Evolutionary conservation across 2,797 vertebrate genomes (phyloP).

Genomic region (Caiman crocodilus): DNA sequence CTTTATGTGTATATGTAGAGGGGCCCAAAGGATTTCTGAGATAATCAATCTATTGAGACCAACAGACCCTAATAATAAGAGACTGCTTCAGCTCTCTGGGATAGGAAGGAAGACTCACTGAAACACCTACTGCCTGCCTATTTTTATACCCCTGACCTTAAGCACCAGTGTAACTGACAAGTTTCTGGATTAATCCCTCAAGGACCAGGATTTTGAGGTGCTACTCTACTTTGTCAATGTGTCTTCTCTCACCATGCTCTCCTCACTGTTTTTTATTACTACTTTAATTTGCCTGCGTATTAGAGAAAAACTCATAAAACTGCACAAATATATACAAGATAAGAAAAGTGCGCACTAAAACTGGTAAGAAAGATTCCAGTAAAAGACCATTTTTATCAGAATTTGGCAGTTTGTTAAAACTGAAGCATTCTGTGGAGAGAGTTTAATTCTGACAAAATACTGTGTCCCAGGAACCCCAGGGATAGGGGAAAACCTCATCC

Average conservation of each 20-base stretch:
- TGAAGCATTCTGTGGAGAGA: background rate
- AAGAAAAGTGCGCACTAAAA: background rate
- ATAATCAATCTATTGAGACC: background rate
- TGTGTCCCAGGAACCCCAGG: too few species aligned
- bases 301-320: background rate
- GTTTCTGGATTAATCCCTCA: background rate
- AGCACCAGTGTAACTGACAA: background rate
- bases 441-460: background rate
- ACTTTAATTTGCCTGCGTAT: background rate
- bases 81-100: background rate
- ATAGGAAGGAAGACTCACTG: background rate
- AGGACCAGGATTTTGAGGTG: background rate
- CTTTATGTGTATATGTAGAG: too few species aligned
- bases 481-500: too few species aligned
- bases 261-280: background rate
- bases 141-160: background rate
- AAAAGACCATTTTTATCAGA: background rate
- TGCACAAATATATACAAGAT: background rate
- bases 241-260: background rate
- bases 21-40: background rate
- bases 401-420: background rate
- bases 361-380: background rate
- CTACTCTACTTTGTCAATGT: background rate
- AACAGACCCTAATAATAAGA: rapidly evolving
- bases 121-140: background rate